Evolutionary conservation across 1,140 invertebrate genomes (phyloP), one percentile per base, ranked within the genome.

Genomic region (Micrasema longulum): DNA sequence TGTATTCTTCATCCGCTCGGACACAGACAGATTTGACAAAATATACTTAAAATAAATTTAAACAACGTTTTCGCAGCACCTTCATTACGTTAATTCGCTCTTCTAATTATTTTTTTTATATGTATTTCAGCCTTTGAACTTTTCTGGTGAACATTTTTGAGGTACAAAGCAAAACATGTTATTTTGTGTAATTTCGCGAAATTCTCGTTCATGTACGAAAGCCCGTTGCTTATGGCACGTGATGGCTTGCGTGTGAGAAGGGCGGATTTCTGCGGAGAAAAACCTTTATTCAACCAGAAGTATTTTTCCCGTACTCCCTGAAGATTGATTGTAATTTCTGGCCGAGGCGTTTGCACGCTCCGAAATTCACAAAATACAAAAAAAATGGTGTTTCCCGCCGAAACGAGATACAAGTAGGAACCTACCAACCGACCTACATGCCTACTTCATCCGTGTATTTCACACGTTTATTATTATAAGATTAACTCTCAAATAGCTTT

Each of bases 241-340:
- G 65, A 67, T 60, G 70, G 48, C 64, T 72, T 60, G 63, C 71
- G 64, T 66, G 53, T 70, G 60, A 22, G 41, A 71, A 69, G 47
- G 55, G 22, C 45, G 36, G 55, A 38, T 36, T 52, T 73, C 62
- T 53, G 16, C 22, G 26, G 23, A n/a, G 20, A 65, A 55, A 62
- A 68, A 63, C 55, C 65, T 69, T 69, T 69, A 47, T 67, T 63
- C 64, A 14, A 9, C 45, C 47, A 45, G 41, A 67, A 69, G 65
- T 67, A 64, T 69, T 73, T 73, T 73, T 48, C 66, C 41, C 62
- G 62, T 45, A 65, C 69, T 73, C 72, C 62, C 16, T 65, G 38
- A 69, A 73, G 72, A 73, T 69, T 73, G 72, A 73, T 73, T 68
- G 72, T 69, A 52, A 72, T 72, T 72, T 72, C 62, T 65, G 14